Percentiles rank a stretch among this genome's conserved stretches.
phyloP scores from a whole-genome alignment of 2,113 vertebrate species.

The Eupsittula cactorum region DNA sequence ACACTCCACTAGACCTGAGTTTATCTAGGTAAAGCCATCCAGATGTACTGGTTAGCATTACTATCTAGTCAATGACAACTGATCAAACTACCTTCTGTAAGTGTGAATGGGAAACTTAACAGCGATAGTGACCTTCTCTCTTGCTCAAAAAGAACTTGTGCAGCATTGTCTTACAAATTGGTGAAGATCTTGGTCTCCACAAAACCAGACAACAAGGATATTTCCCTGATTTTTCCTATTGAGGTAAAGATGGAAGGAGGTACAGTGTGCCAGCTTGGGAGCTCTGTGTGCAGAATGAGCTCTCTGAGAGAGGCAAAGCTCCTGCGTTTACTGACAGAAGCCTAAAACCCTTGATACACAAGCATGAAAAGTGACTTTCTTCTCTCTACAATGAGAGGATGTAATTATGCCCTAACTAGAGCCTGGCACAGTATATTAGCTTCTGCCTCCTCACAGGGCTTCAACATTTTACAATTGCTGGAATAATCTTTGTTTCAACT shows the following conservation, averaged over 20 bases:
- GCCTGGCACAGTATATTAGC: neutral
- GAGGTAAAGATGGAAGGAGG: neutral
- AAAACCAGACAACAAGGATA: neutral
- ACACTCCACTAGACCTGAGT: neutral
- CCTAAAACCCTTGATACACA: neutral
- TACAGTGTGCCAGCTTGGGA: neutral
- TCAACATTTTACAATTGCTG: neutral
- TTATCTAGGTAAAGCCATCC: neutral
- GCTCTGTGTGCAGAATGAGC: neutral
- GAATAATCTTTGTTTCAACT: neutral
- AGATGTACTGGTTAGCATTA: neutral
- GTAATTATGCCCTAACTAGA: neutral
- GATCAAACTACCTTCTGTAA: neutral
- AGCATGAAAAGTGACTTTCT: neutral
- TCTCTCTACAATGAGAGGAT: neutral
- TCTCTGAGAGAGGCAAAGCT: neutral
- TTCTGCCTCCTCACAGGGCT: neutral
- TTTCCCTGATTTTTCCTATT: neutral
- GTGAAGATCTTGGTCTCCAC: neutral
- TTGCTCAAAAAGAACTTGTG: neutral
- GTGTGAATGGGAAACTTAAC: neutral
- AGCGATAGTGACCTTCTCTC: neutral
- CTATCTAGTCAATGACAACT: neutral
- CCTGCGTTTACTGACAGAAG: neutral
- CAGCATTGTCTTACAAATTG: neutral